phyloP scores from a whole-genome alignment of 2,888 invertebrate genomes.

The Polyommatus icarus region DNA sequence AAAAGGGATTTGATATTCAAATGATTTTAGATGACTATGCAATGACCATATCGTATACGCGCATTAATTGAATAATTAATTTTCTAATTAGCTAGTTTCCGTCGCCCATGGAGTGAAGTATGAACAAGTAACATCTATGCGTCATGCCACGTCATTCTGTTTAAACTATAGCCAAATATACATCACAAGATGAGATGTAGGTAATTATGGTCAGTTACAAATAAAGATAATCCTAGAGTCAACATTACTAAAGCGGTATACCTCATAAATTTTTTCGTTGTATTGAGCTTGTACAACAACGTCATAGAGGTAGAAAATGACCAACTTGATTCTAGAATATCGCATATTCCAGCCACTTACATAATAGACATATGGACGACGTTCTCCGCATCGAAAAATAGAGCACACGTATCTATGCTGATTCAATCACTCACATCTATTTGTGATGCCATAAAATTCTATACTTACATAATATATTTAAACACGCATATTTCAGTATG shows the following conservation, averaged over 20 bases:
- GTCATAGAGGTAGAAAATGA: background rate
- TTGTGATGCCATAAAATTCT: constrained; percentile 11
- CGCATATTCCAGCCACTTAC: background rate
- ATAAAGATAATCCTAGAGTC: background rate
- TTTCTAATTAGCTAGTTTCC: background rate
- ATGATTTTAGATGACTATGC: background rate
- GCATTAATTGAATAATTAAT: background rate
- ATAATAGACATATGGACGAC: background rate
- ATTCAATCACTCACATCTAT: constrained; percentile 9
- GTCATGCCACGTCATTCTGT: background rate
- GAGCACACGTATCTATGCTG: background rate
- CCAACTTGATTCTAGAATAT: background rate
- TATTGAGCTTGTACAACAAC: background rate
- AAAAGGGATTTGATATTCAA: background rate
- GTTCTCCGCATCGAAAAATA: background rate
- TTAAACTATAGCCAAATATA: no score
- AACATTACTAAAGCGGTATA: no score
- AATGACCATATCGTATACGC: background rate
- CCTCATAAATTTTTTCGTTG: background rate
- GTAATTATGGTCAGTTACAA: background rate
- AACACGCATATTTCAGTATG: background rate
- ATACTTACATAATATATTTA: background rate
- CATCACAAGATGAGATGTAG: no score
- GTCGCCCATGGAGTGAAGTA: background rate
- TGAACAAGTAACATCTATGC: background rate